Evolutionary conservation across 2,797 vertebrate species (phyloP).

Genomic region (Margarornis squamiger): DNA sequence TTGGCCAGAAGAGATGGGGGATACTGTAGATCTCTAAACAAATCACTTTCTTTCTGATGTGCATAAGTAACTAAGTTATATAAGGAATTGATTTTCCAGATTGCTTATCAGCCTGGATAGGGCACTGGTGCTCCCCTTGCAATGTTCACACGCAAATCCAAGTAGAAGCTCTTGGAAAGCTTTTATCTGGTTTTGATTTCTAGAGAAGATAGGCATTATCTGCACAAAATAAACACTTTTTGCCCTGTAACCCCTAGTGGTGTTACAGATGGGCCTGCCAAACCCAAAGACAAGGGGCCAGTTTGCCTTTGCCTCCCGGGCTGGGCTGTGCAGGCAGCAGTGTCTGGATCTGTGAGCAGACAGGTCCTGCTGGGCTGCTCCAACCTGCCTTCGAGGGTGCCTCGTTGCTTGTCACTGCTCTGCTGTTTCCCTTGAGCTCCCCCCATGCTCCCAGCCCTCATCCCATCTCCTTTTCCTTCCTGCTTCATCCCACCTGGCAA

Average conservation of each 20-base stretch:
- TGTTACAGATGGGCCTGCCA: not conserved
- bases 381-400: not conserved
- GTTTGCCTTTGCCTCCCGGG: not conserved
- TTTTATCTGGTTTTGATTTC: constrained; percentile 6
- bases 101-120: not conserved
- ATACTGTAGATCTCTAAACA: constrained; percentile 24
- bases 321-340: not conserved
- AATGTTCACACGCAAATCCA: not conserved
- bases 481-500: not conserved
- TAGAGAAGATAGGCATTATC: not conserved
- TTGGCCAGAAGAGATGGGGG: not conserved
- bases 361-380: not conserved
- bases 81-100: not conserved
- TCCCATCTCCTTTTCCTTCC: not conserved
- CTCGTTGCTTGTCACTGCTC: accelerated
- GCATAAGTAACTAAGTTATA: not conserved
- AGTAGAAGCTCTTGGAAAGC: not conserved
- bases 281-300: not conserved
- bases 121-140: not conserved
- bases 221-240: not conserved
- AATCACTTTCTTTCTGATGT: constrained; percentile 10
- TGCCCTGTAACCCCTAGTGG: not conserved
- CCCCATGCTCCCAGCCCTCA: not conserved
- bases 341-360: not conserved
- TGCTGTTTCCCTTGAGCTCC: not conserved